Evolutionary conservation across 2,888 invertebrate species (phyloP).

Genomic region (Diachrysia chrysitis): DNA sequence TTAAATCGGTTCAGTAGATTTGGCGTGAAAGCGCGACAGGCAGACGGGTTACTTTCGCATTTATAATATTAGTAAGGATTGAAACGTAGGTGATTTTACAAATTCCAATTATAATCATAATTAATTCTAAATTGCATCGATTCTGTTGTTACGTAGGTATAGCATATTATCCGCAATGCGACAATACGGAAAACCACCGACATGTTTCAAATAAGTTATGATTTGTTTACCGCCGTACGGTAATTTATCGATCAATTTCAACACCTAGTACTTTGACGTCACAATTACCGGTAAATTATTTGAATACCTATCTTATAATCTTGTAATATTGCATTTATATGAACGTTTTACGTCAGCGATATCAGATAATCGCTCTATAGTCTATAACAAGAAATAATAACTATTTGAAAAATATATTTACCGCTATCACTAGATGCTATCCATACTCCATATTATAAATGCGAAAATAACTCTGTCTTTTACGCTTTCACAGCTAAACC

Average conservation of each 20-base stretch:
- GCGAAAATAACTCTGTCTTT: too few species aligned
- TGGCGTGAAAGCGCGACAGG: too few species aligned
- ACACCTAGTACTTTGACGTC: conserved; percentile 15
- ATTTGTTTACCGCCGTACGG: conserved; percentile 18
- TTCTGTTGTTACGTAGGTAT: conserved; percentile 9
- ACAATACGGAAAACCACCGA: conserved; percentile 31
- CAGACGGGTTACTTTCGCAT: too few species aligned
- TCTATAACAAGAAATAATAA: not conserved
- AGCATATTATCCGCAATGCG: conserved; percentile 15
- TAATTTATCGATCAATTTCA: conserved; percentile 20
- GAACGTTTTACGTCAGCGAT: conserved; percentile 30
- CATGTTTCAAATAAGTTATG: conserved; percentile 14
- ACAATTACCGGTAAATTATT: conserved; percentile 28
- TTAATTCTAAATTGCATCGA: not conserved
- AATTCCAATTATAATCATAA: not conserved
- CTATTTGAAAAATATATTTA: not conserved
- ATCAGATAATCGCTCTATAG: not conserved
- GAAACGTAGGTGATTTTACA: too few species aligned
- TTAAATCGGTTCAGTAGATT: too few species aligned
- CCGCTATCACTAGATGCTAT: not conserved
- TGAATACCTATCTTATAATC: conserved; percentile 32
- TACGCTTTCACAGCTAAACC: too few species aligned
- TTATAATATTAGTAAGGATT: too few species aligned
- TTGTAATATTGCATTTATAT: conserved; percentile 31
- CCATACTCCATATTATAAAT: too few species aligned